Conservation (phyloP, 2,113 vertebrate genomes). For the Fulmarus glacialis region DNA sequence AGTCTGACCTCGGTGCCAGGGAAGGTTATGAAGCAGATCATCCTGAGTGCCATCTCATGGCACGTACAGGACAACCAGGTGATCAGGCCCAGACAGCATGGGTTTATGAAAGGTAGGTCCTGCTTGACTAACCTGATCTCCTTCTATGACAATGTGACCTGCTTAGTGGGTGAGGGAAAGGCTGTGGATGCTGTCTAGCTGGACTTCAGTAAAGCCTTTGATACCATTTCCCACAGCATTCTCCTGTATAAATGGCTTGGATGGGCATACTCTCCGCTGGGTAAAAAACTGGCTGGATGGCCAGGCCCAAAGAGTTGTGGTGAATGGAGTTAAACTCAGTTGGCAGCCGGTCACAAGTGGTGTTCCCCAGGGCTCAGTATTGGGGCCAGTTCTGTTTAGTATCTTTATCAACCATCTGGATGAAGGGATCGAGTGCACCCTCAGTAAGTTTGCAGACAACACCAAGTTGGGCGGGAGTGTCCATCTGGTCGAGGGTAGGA, state of each 20-base stretch:
- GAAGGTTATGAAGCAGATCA: neutral
- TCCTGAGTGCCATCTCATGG: neutral
- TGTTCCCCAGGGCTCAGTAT: neutral
- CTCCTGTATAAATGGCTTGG: neutral
- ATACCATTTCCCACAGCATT: neutral
- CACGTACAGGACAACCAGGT: neutral
- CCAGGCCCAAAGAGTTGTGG: too few species aligned
- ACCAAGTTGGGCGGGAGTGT: neutral
- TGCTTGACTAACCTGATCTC: neutral
- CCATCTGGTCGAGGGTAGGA: neutral
- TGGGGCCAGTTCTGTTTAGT: neutral
- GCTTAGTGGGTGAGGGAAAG: neutral
- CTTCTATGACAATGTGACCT: too few species aligned
- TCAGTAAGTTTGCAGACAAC: neutral
- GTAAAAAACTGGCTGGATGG: neutral
- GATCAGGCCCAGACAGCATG: neutral
- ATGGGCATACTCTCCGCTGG: accelerated
- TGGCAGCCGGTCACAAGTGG: neutral
- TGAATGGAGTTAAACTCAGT: neutral
- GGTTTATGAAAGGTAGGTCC: neutral
- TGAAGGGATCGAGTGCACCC: neutral
- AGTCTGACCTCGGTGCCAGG: neutral
- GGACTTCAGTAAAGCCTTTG: neutral
- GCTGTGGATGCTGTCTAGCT: neutral
- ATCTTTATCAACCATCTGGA: neutral